Base-by-base conservation (phyloP, 2,113 vertebrate genomes). In the Campylomormyrus tamandua region DNA sequence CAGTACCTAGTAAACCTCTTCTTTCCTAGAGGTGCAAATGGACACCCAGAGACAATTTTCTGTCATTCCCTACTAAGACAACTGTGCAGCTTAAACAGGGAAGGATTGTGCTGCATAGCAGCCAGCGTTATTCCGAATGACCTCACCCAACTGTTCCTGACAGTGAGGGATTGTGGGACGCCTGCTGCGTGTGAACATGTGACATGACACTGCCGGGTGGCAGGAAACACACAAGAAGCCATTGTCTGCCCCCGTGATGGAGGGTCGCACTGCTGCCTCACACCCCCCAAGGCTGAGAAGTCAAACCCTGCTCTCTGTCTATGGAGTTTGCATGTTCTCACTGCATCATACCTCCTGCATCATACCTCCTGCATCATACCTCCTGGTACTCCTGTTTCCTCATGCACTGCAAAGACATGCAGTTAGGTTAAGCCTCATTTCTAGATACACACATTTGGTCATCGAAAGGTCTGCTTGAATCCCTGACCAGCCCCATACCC, bases 181-280 rank as follows among this genome's bases (percentile, higher is more conserved):
- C 83, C 90, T 92, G 49, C 77, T 90, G 88, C 10, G 10, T 39
- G 83, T 70, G 50, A 42, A 31, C 89, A 89, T 90, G 19, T 91
- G 92, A 92, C 88, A 91, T 66, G 89, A 91, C 90, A 92, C 13
- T 42, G 35, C 35, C 15, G 17, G 10, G 31, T 2, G 1, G 31
- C 31, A 35, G 11, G 15, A n/a, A 85, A 21, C 27, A 66, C 90
- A 84, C 90, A 91, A 90, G 80, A 42, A 87, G 21, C 15, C 21
- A 90, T 90, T 91, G 88, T 91, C 90, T 88, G 9, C 13, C 42
- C 42, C 83, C 0, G 7, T n/a, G 83, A 77, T 0, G 31, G 70
- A 17, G 35, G 13, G 35, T 80, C 0, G 9, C 74, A 17, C 35
- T 80, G 35, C 35, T 31, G 62, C 27, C 10, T 3, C n/a, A 27